Conservation (phyloP, 2,888 invertebrate genomes). For the Cryptosula pallasiana region DNA sequence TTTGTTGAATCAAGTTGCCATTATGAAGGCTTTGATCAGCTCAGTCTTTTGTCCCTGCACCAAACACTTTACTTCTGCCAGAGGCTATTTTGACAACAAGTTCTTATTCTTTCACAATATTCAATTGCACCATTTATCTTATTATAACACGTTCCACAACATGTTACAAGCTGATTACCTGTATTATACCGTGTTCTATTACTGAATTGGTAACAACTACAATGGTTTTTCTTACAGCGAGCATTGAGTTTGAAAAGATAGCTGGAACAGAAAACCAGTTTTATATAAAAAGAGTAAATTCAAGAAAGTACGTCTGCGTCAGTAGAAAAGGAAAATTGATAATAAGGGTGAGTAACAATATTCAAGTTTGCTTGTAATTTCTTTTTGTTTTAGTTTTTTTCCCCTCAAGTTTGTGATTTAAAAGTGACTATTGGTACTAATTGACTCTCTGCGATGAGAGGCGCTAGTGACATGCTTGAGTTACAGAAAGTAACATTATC, state of each 20-base stretch:
- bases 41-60: neutral
- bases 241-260: conserved; percentile 6
- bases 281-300: conserved; percentile 5
- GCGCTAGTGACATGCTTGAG: too few relatives aligned
- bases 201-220: too few relatives aligned
- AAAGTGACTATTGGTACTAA: too few relatives aligned
- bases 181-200: too few relatives aligned
- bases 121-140: neutral
- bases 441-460: too few relatives aligned
- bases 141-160: neutral
- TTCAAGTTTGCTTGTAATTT: too few relatives aligned
- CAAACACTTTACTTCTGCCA: neutral
- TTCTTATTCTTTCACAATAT: neutral
- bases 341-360: neutral
- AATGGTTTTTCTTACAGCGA: conserved; percentile 5
- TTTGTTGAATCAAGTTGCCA: neutral
- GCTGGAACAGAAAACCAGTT: conserved; percentile 11
- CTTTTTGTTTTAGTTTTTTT: too few relatives aligned
- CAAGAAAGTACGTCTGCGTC: neutral
- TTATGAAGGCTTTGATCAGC: neutral
- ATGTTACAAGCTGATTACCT: too few relatives aligned
- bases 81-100: neutral
- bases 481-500: too few relatives aligned
- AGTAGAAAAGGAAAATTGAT: neutral
- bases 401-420: too few relatives aligned